A percentile compares a stretch with the other conserved stretches of the same genome.
Conservation (phyloP, 2,888 invertebrate species). For the Tolmerus cingulatus region DNA sequence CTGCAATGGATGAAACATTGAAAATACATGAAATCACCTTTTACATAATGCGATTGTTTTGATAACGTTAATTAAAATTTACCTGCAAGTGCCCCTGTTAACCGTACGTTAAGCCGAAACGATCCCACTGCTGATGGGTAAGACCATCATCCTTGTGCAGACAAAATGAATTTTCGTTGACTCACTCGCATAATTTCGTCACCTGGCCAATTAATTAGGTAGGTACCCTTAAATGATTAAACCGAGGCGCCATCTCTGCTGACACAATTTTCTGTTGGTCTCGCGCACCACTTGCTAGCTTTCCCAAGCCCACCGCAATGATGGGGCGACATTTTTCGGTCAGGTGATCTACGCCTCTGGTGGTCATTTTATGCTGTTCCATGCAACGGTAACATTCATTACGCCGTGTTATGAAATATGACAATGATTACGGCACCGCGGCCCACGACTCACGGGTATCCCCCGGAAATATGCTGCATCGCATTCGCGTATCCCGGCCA, state of each 20-base stretch:
- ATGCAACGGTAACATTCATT: not conserved
- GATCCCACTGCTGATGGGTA: not conserved
- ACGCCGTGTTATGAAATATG: not conserved
- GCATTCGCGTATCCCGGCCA: not conserved
- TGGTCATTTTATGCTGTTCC: not conserved
- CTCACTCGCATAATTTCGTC: not conserved
- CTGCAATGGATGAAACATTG: not conserved
- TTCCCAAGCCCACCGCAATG: not conserved
- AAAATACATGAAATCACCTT: not conserved
- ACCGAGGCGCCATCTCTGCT: not conserved
- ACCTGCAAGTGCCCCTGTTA: not conserved
- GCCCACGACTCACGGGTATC: not conserved
- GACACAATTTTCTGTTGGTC: not conserved
- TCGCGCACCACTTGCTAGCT: not conserved
- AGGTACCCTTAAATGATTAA: not conserved
- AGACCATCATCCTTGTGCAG: not conserved
- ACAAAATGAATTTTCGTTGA: not conserved
- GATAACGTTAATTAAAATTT: not conserved
- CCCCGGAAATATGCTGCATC: not conserved
- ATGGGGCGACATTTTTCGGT: not conserved
- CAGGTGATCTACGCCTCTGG: not conserved
- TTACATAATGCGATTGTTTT: not conserved
- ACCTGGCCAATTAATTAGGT: constrained; percentile 8
- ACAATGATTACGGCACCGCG: not conserved
- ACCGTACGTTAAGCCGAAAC: not conserved